Conservation (phyloP, 2,888 invertebrate genomes). For the Netelia fuscicornis region DNA sequence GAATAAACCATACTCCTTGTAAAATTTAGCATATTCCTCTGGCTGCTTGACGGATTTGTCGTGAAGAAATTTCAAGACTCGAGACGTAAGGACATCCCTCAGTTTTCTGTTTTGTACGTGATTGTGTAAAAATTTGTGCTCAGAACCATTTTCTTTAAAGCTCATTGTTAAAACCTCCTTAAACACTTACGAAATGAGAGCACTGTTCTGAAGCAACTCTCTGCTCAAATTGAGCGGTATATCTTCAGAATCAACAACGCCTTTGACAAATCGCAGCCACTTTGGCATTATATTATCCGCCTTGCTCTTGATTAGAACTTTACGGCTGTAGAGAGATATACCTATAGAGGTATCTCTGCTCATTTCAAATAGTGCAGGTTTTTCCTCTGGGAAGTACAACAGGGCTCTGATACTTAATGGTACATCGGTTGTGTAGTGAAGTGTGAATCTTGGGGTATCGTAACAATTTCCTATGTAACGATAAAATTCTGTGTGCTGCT, state of each 20-base stretch:
- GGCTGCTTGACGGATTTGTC: conserved; percentile 94
- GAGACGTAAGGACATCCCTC: conserved; percentile 92
- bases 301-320: conserved; percentile 96
- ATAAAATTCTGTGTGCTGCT: conserved; percentile 97
- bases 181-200: conserved; percentile 90
- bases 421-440: conserved; percentile 97
- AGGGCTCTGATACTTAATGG: conserved; percentile 96
- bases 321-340: conserved; percentile 95
- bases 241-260: conserved; percentile 99
- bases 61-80: conserved; percentile 93
- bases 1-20: conserved; percentile 96
- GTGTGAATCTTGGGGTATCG: conserved; percentile 94
- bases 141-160: neutral
- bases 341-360: conserved; percentile 94
- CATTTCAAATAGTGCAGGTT: conserved; percentile 96
- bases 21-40: conserved; percentile 93
- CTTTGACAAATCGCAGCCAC: conserved; percentile 98
- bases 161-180: conserved; percentile 63
- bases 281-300: conserved; percentile 96
- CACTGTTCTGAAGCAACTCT: conserved; percentile 97
- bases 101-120: conserved; percentile 88
- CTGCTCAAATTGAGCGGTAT: conserved; percentile 98
- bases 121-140: conserved; percentile 9
- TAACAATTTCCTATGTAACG: conserved; percentile 94
- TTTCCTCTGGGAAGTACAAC: conserved; percentile 97